Evolutionary conservation across 2,797 vertebrate species (phyloP).

Genomic region (Arremon aurantiirostris): DNA sequence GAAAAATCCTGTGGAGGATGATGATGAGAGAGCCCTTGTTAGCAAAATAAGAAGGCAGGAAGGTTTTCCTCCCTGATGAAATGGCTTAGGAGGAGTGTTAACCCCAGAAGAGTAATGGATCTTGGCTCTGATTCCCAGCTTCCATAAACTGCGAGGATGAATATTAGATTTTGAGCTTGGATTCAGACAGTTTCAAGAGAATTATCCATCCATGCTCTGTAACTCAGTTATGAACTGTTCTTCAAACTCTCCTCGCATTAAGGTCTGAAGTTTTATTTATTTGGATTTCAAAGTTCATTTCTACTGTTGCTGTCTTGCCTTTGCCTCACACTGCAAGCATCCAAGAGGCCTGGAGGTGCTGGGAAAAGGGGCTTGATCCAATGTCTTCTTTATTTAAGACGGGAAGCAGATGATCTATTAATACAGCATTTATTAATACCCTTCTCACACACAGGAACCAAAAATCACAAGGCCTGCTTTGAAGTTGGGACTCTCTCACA

Average conservation of each 20-base stretch:
- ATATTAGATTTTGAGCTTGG: not conserved
- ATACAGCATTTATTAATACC: conserved; percentile 44
- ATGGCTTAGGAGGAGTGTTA: not conserved
- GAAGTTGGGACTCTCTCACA: conserved; percentile 18
- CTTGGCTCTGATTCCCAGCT: not conserved
- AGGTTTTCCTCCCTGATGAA: not conserved
- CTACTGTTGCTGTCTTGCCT: not conserved
- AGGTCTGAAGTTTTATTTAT: not conserved
- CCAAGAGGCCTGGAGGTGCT: not conserved
- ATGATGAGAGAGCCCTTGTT: not conserved
- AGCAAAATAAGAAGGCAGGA: not conserved
- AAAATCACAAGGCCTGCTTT: conserved; percentile 46
- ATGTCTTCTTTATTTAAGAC: not conserved
- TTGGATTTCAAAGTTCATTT: not conserved
- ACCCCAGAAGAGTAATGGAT: not conserved
- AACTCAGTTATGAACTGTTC: not conserved
- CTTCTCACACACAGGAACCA: conserved; percentile 42
- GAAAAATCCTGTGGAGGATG: not conserved
- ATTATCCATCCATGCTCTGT: not conserved
- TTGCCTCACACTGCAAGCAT: not conserved
- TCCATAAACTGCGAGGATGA: not conserved
- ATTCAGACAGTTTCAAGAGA: conserved; percentile 9
- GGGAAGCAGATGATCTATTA: not conserved
- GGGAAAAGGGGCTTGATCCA: not conserved
- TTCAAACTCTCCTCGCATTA: not conserved